Evolutionary conservation across 2,797 vertebrate species (phyloP), one percentile per base, ranked within the genome.

Genomic region (Rachycentron canadum): DNA sequence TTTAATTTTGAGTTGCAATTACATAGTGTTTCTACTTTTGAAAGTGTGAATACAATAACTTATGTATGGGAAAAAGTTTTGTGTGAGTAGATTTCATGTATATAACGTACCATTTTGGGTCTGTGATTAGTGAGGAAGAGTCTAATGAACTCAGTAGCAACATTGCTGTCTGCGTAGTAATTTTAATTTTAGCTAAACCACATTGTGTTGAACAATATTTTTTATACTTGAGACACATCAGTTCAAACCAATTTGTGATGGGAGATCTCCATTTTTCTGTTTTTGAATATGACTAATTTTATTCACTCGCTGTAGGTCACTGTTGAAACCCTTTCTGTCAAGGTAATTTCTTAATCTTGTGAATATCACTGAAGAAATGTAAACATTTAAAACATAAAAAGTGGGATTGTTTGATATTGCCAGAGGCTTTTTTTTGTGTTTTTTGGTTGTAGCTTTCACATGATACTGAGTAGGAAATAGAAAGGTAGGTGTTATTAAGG

Each of bases 321-420:
- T 55, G 56, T 67, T 79, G 40, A 73, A 64, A 26, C 30, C 7
- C 25, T 59, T 72, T 68, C 60, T 79, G 72, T 72, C 32, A 45
- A 89, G 71, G 60, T 84, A 23, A 28, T 69, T 79, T 56, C 85
- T 84, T 80, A 83, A 89, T 91, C 81, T 82, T 91, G 60, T 91
- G 79, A 87, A 86, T 90, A 87, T 85, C 52, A 72, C 58, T 75
- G 62, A 85, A 79, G 21, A 84, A 64, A 64, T 56, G 79, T 67
- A 65, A 78, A 86, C 25, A 69, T 43, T 76, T 55, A 50, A 62
- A 72, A 86, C n/a, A 57, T 55, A 53, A 59, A 75, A 47, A 56
- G 14, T 72, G 17, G 36, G 57, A 52, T 73, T 68, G 30, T 68
- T 70, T 58, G 25, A 34, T 68, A 14, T 0, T 65, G 34, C 23